phyloP scores from a whole-genome alignment of 2,797 vertebrate genomes.

The Sandelia bainsii region DNA sequence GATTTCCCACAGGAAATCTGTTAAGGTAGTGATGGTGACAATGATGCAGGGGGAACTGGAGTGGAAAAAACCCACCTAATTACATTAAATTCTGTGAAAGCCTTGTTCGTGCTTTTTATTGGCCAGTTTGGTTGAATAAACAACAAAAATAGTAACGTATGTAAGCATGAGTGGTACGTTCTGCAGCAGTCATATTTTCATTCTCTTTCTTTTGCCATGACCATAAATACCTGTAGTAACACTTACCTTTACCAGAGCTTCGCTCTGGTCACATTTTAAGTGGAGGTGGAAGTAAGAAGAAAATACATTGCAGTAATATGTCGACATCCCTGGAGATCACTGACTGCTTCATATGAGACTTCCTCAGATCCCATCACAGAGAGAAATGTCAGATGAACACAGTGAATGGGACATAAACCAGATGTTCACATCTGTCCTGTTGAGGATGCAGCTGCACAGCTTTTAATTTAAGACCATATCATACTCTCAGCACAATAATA shows the following conservation, averaged over 20 bases:
- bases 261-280: not conserved
- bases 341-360: conserved; percentile 12
- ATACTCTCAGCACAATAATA: not conserved
- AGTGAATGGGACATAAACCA: conserved; percentile 12
- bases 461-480: not conserved
- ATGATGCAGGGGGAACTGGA: not conserved
- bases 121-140: not conserved
- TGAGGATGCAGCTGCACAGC: conserved; percentile 1
- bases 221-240: not conserved
- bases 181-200: not conserved
- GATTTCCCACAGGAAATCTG: conserved; percentile 7
- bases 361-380: conserved; percentile 4
- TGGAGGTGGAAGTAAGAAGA: not conserved
- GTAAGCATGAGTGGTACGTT: not conserved
- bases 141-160: not conserved
- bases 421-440: not conserved
- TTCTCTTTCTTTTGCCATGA: not conserved
- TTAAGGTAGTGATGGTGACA: conserved; percentile 1
- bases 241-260: not conserved
- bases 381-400: conserved; percentile 4
- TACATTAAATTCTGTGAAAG: not conserved
- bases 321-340: conserved; percentile 17
- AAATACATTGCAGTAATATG: not conserved
- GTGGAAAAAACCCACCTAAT: not conserved
- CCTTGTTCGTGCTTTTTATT: not conserved